These are phyloP conservation scores for Hypolimnas misippus DNA, from an alignment of 2,888 invertebrate genomes.

Conservation along the genomic window DNA sequence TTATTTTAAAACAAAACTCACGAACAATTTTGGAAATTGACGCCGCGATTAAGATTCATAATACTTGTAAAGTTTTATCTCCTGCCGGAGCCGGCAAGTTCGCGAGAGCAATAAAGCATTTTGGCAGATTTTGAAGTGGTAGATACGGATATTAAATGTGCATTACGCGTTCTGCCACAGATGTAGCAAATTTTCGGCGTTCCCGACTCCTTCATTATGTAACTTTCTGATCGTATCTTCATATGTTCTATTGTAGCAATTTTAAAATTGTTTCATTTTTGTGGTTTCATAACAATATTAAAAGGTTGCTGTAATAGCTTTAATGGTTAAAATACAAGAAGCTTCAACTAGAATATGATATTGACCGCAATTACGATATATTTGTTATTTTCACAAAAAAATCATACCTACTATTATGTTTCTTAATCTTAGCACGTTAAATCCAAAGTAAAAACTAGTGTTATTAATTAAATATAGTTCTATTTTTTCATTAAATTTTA, in stretches of 20 bases:
- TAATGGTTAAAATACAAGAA: too few relatives aligned
- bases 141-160: constrained; percentile 72
- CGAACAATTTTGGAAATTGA: constrained; percentile 78
- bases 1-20: constrained; percentile 75
- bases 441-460: too few relatives aligned
- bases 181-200: constrained; percentile 54
- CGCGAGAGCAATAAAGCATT: constrained; percentile 80
- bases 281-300: too few relatives aligned
- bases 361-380: too few relatives aligned
- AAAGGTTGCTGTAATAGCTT: too few relatives aligned
- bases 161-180: constrained; percentile 73
- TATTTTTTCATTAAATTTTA: too few relatives aligned
- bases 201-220: constrained; percentile 38
- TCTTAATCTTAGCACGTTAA: too few relatives aligned
- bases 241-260: constrained; percentile 16
- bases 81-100: constrained; percentile 67
- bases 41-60: constrained; percentile 81
- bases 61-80: constrained; percentile 82
- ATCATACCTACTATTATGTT: too few relatives aligned
- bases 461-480: too few relatives aligned
- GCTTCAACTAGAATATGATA: too few relatives aligned
- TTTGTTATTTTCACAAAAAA: too few relatives aligned
- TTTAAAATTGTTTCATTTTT: not conserved
- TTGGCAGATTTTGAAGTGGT: constrained; percentile 79
- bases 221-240: constrained; percentile 34